phyloP scores from a whole-genome alignment of 2,113 vertebrate genomes.

The Platycercus adscitus region DNA sequence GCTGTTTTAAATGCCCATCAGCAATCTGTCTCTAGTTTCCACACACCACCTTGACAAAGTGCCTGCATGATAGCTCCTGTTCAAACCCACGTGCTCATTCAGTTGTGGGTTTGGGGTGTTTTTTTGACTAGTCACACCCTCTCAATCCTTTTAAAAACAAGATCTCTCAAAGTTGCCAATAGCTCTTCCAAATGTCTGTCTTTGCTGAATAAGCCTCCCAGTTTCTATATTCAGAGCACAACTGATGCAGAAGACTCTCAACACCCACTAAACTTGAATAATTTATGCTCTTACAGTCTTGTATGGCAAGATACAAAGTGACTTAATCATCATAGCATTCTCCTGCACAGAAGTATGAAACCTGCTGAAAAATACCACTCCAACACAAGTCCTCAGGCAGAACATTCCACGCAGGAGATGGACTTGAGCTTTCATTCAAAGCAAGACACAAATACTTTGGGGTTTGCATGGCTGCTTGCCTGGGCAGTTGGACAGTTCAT shows the following conservation, averaged over 20 bases:
- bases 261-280: conserved; percentile 78
- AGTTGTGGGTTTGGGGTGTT: background rate
- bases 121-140: conserved; percentile 31
- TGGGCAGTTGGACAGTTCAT: conserved; percentile 24
- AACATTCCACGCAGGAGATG: background rate
- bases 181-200: conserved; percentile 14
- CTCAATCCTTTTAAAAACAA: background rate
- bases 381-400: conserved; percentile 42
- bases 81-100: background rate
- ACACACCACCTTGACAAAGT: background rate
- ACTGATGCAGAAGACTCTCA: conserved; percentile 63
- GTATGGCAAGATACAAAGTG: conserved; percentile 70
- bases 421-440: conserved; percentile 19
- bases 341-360: conserved; percentile 40
- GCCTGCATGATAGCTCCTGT: background rate
- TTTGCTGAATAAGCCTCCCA: conserved; percentile 64
- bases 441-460: conserved; percentile 6
- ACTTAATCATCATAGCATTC: conserved; percentile 71
- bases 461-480: background rate
- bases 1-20: background rate
- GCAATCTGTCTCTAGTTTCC: background rate
- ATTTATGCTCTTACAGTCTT: conserved; percentile 73
- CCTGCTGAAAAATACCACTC: conserved; percentile 30
- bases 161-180: conserved; percentile 11
- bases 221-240: conserved; percentile 72